Evolutionary conservation across 2,888 invertebrate genomes (phyloP), one percentile per base, ranked within the genome.

Genomic region (Hyposoter didymator): DNA sequence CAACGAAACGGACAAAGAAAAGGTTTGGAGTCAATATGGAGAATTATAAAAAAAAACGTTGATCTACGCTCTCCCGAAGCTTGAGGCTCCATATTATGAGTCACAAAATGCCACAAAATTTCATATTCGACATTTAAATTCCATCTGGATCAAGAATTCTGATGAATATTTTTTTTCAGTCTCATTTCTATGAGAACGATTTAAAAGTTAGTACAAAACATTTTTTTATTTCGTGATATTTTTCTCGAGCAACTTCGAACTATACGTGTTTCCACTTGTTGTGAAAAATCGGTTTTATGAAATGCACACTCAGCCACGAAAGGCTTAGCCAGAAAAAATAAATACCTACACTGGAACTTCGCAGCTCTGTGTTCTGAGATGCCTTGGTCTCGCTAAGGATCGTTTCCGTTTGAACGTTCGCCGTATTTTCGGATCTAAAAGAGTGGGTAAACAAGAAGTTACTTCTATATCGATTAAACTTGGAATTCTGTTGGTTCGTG

Each of bases 351-450:
- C 75, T 78, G 32, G 82, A 73, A 81, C 59, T 70, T 67, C 73
- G 85, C 12, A 66, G 67, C 28, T 84, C 85, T 12, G 87, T 67
- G 32, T 90, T 90, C 87, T 93, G 93, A 3, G 89, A 87, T 28
- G 88, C 85, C 28, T 87, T 89, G 1, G 89, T 84, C 39, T 90
- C 79, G 70, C 89, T 90, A 80, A 88, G 83, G 19, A 93, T 88
- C 49, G 90, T 87, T 8, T 91, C 91, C 7, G 93, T 93, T 88
- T 93, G 93, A 45, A 92, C 78, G 78, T 88, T 90, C 19, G 89
- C 86, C 4, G 89, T 76, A 80, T 84, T 87, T 69, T 91, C 89
- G 8, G 90, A 87, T 75, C 93, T 93, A 52, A n/a, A 82, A 86
- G 28, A 75, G 70, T 49, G n/a, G n/a, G 64, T 12, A 49, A 73